Evolutionary conservation across 2,888 invertebrate genomes (phyloP), one percentile per base, ranked within the genome.

Genomic region (Oasisia sp.): DNA sequence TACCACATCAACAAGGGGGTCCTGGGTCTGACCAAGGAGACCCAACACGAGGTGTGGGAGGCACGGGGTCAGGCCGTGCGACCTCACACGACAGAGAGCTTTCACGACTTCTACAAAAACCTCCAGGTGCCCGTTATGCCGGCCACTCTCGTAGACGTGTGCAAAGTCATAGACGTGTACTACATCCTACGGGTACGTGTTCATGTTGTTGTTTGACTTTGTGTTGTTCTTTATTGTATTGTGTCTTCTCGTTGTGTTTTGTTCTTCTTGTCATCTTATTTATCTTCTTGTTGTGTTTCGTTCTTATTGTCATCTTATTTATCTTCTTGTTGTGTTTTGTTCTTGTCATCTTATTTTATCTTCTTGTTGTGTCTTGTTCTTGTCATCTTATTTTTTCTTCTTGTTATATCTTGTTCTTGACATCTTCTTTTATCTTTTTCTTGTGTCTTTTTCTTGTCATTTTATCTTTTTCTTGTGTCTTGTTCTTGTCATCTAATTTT

Each of bases 1-100:
- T 98, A 97, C 95, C 97, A 97, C 96, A 98, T 98, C 94, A 98
- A 98, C 95, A 97, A 98, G 94, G 98, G 97, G 38, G 98, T 98
- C 12, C 96, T 98, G 92, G 98, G 98, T 0, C 97, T 98, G 92
- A 97, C 97, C 94, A 98, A 98, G 95, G 97, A 97, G 94, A 95
- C 97, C 91, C 97, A 97, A 94, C 98, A 97, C 95, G 97, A 97
- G 45, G 97, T 98, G 89, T 97, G 98, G 95, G 98, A 98, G 95
- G 97, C 97, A 95, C 97, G 97, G 94, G 97, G 97, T 4, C 97
- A 97, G 94, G 97, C 97, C 32, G 97, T 98, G 7, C 96, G 97
- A 93, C 97, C 97, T 0, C 97, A 97, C 94, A 97, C 97, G 32
- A 95, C 95, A 27, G 94, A 94, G 91, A 94, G 94, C 89, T 94